Evolutionary conservation across 2,113 vertebrate species (phyloP).

Genomic region (Ploceus nigricollis): DNA sequence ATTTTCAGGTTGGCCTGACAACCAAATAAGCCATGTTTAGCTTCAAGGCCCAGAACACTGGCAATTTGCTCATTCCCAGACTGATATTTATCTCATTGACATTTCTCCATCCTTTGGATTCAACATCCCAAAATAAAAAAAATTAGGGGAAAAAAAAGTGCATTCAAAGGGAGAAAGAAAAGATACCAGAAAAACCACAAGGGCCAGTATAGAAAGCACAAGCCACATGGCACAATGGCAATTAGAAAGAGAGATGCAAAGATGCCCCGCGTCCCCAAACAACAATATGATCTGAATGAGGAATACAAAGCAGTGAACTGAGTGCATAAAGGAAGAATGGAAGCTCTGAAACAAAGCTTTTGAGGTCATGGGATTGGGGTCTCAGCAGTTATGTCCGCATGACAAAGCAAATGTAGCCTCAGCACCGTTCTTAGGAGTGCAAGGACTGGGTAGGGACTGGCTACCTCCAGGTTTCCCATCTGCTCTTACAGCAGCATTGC

Average conservation of each 20-base stretch:
- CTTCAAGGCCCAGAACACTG: slow-evolving; percentile 9
- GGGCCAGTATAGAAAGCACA: not conserved
- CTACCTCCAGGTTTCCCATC: not conserved
- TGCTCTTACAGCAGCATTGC: not conserved
- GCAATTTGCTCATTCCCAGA: slow-evolving; percentile 20
- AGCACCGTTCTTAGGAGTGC: not conserved
- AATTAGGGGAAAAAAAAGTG: not conserved
- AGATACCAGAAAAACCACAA: not conserved
- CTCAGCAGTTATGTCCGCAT: slow-evolving; percentile 50
- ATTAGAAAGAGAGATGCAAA: slow-evolving; percentile 21
- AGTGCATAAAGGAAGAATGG: slow-evolving; percentile 42
- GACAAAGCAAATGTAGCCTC: slow-evolving; percentile 48
- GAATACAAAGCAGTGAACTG: slow-evolving; percentile 32
- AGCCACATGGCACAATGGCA: not conserved
- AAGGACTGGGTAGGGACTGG: not conserved
- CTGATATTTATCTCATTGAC: slow-evolving; percentile 31
- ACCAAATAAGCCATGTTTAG: slow-evolving; percentile 52
- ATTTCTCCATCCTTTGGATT: not conserved
- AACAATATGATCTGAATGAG: slow-evolving; percentile 20
- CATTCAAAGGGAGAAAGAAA: not conserved
- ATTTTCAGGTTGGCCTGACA: slow-evolving; percentile 62
- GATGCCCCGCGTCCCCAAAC: not conserved
- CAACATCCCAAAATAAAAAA: not conserved
- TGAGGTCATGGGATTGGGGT: slow-evolving; percentile 58
- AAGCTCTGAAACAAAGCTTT: slow-evolving; percentile 57